These are phyloP conservation scores for Rafetus swinhoei DNA, from an alignment of 2,113 vertebrate genomes.

Conservation along the genomic window DNA sequence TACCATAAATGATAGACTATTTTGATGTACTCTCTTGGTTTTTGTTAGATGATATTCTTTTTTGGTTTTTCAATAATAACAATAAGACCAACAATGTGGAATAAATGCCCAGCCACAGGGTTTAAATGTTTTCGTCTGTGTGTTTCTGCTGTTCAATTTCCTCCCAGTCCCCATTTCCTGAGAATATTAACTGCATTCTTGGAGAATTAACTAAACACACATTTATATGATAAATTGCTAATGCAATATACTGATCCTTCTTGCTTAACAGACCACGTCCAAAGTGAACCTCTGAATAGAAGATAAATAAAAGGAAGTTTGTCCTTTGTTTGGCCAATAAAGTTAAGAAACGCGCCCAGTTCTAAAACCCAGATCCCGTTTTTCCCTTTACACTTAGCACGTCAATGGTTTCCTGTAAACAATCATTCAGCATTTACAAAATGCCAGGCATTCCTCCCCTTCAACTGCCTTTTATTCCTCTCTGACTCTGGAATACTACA, in stretches of 20 bases:
- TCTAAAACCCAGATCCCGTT: neutral
- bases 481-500: constrained; percentile 12
- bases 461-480: neutral
- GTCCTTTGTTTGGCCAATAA: neutral
- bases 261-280: neutral
- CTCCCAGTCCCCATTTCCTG: neutral
- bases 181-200: constrained; percentile 30
- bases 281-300: neutral
- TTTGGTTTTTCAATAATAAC: neutral
- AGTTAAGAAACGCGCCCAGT: neutral
- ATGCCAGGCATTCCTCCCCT: neutral
- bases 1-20: neutral
- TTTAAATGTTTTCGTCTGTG: constrained; percentile 9
- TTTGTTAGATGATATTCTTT: constrained; percentile 1
- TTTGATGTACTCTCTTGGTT: neutral
- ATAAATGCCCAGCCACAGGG: constrained; percentile 17
- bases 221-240: neutral
- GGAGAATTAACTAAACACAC: constrained; percentile 13
- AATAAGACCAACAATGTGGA: neutral
- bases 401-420: neutral
- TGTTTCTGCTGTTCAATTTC: constrained; percentile 17
- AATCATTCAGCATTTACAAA: neutral
- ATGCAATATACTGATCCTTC: neutral
- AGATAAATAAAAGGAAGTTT: neutral
- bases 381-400: neutral